phyloP scores from a whole-genome alignment of 1,140 invertebrate species.

The Diabrotica virgifera region DNA sequence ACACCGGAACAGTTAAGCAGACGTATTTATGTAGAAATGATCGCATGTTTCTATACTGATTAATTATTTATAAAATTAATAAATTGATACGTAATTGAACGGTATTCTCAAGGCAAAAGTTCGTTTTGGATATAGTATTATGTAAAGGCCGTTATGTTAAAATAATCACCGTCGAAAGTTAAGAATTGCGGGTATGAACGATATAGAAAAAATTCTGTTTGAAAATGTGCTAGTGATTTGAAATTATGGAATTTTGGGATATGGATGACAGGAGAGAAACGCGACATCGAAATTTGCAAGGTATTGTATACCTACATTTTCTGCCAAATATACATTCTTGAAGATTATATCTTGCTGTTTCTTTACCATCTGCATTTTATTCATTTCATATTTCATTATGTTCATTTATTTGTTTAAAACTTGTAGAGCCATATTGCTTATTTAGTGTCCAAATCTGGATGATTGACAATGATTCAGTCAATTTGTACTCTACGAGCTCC shows the following conservation, averaged over 20 bases:
- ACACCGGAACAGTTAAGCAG: not conserved
- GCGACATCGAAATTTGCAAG: conserved; percentile 33
- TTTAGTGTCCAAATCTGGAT: too few relatives aligned
- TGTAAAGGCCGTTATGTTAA: too few relatives aligned
- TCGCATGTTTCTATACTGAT: not conserved
- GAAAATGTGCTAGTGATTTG: conserved; percentile 29
- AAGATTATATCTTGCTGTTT: too few relatives aligned
- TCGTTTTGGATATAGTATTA: not conserved
- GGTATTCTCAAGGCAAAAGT: not conserved
- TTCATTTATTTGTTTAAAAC: too few relatives aligned
- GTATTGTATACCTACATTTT: conserved; percentile 16
- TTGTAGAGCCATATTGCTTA: too few relatives aligned
- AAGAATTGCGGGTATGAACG: not conserved
- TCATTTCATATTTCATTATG: too few relatives aligned
- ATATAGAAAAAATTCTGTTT: conserved; percentile 3
- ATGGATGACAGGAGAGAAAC: conserved; percentile 42
- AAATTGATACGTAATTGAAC: too few relatives aligned
- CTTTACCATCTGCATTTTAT: too few relatives aligned
- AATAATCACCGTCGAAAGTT: too few relatives aligned
- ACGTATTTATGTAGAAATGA: not conserved
- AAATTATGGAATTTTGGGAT: conserved; percentile 46
- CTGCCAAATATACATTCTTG: too few relatives aligned
- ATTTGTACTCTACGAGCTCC: too few relatives aligned
- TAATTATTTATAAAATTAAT: not conserved
- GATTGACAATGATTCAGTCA: too few relatives aligned